Evolutionary conservation across 1,140 invertebrate genomes (phyloP).

Genomic region (Halyomorpha halys): DNA sequence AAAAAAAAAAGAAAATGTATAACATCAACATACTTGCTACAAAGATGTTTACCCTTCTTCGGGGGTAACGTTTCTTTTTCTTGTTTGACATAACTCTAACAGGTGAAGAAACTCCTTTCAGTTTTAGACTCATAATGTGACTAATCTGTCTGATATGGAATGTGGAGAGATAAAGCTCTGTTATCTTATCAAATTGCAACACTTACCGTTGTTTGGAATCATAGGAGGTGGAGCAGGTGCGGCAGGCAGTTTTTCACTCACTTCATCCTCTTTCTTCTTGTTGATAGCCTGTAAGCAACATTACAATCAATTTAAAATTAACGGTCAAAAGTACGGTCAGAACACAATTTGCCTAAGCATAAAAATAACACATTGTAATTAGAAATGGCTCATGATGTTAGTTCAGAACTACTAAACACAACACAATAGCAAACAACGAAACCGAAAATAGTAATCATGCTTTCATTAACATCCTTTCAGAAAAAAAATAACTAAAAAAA

Average conservation of each 20-base stretch:
- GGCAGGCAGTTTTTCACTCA: conserved; percentile 1
- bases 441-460: too few species aligned
- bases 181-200: conserved; percentile 20
- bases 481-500: too few species aligned
- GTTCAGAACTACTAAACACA: too few species aligned
- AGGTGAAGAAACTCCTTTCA: background rate
- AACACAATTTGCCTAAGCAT: background rate
- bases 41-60: conserved; percentile 11
- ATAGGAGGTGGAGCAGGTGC: conserved; percentile 12
- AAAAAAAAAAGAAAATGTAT: background rate
- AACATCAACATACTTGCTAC: conserved; percentile 15
- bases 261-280: conserved; percentile 27
- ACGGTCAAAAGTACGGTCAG: background rate
- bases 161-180: background rate
- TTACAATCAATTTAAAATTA: background rate
- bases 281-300: conserved; percentile 25
- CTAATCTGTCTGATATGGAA: conserved; percentile 1
- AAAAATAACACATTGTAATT: conserved; percentile 6
- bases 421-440: too few species aligned
- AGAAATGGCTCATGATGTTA: background rate
- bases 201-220: conserved; percentile 23
- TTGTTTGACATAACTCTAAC: conserved; percentile 11
- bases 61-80: conserved; percentile 11
- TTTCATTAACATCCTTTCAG: too few species aligned
- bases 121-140: conserved; percentile 10